Evolutionary conservation across 2,113 vertebrate species (phyloP), one percentile per base, ranked within the genome.

Genomic region (Dromaius novaehollandiae): DNA sequence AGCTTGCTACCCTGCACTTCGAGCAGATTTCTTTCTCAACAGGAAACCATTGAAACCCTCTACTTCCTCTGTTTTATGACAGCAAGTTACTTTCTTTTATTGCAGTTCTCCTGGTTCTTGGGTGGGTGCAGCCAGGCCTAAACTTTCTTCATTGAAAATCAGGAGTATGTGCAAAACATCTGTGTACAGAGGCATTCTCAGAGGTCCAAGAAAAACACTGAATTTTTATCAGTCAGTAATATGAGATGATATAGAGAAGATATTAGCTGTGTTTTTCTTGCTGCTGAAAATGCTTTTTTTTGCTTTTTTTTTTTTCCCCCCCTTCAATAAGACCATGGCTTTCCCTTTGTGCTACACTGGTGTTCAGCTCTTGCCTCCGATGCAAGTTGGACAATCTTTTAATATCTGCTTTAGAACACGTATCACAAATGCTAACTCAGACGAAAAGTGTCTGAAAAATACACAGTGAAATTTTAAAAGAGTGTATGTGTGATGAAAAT

Each of bases 61-160:
- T 20, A 15, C 32, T 93, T 96, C 61, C 86, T 88, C 64, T 82
- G 36, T 66, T 96, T 83, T 82, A n/a, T 85, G 58, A 60, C 28
- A 65, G 21, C 26, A 50, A 28, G n/a, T 20, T 88, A 4, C 40
- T 86, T 53, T 71, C 58, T 84, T 87, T 78, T 53, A 53, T 55
- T 86, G 81, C 42, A 26, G 20, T 65, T 94, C 5, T 56, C 65
- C 92, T 91, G 71, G 30, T 56, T 93, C 71, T 93, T 46, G n/a
- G 56, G 21, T 82, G 48, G 53, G 36, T 89, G 34, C 28, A 93
- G 28, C 38, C 25, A 56, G 78, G 32, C 53, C 78, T 89, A 32
- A 87, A 58, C n/a, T 70, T 66, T 63, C 16, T 36, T 71, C 55
- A 11, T 18, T 81, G 81, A 77, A 83, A 56, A 55, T 83, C 22